Base-by-base conservation (phyloP, 2,797 vertebrate genomes). In the Distichodus sexfasciatus region DNA sequence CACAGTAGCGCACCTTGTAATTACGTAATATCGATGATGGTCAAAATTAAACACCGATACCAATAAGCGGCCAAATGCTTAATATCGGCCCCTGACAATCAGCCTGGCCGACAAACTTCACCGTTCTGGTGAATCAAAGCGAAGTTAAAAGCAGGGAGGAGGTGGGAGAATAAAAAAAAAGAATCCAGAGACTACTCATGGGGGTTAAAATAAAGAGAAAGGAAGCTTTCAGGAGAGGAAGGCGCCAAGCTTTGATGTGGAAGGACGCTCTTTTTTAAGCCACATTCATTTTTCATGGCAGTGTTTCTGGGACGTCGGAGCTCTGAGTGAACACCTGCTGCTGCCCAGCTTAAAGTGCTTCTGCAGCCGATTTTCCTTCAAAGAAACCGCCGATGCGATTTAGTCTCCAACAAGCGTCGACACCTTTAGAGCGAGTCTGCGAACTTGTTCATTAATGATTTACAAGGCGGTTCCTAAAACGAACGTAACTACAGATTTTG, bases 231-330 rank as follows among this genome's bases (percentile, higher is more conserved):
- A 63, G 55, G 67, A 23, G 19, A 43, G 43, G 33, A 48, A 33
- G 44, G 8, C 3, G 10, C 35, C 8, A 26, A 23, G 72, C 72
- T 74, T 74, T 74, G 51, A 74, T 69, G 50, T 64, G 35, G n/a
- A 15, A 23, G 17, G 31, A 43, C 12, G 38, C 47, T 19, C 24
- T 66, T 38, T 58, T 66, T 66, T 44, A 66, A 66, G 36, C 43
- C 33, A 40, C 46, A 35, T 69, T 46, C 21, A 69, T 69, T 48
- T 59, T 35, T 69, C 57, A 47, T 36, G 11, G 2, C 11, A 55
- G 48, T 15, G 50, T 61, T 74, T 74, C 58, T 48, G 41, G 71
- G 65, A 33, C 19, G 11, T 7, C 12, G 43, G 43, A 26, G 64
- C 35, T 51, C 19, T 40, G n/a, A 23, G 11, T 28, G 0, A 17